Evolutionary conservation across 2,888 invertebrate species (phyloP), one percentile per base, ranked within the genome.

Genomic region (Caenorhabditis sulstoni): DNA sequence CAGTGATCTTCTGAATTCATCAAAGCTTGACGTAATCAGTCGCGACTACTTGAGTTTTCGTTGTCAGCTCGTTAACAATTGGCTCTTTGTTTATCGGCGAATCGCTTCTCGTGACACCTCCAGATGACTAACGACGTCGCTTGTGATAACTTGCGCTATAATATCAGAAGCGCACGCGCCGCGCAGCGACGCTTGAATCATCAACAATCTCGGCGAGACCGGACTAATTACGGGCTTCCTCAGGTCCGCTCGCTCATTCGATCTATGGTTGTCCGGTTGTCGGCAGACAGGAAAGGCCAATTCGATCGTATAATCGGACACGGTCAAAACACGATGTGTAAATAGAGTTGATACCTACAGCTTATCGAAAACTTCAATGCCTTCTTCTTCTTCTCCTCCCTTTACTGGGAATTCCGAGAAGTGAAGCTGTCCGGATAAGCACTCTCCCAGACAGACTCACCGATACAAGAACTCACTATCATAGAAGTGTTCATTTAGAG

Each of bases 181-280:
- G 59, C 68, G 55, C 53, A 53, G 58, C 53, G 53, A 70, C 53
- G 45, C 53, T 62, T 70, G 70, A 70, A 70, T 70, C 70, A 70
- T 55, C 70, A 70, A 70, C 45, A 61, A 70, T 61, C 68, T 41
- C 18, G 39, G 12, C 44, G 11, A 44, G 14, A 37, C 67, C 22
- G 45, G 14, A 39, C 61, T 61, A 70, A 61, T 70, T 70, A 47
- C 44, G 53, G 70, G 61, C 70, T 70, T 70, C 70, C 52, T 53
- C 29, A 7, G 29, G 29, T 29, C 29, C 7, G 4, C 29, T 29
- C 64, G 50, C 29, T 29, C 29, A 29, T 29, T 7, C 29, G 29
- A 29, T 29, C 29, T 29, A 29, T 29, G 29, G 29, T 29, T 29
- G 29, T 29, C 29, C 29, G 29, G 7, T 7, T 3, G 29, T 29